Evolutionary conservation across 2,888 invertebrate species (phyloP).

Genomic region (Macrophya annulata): DNA sequence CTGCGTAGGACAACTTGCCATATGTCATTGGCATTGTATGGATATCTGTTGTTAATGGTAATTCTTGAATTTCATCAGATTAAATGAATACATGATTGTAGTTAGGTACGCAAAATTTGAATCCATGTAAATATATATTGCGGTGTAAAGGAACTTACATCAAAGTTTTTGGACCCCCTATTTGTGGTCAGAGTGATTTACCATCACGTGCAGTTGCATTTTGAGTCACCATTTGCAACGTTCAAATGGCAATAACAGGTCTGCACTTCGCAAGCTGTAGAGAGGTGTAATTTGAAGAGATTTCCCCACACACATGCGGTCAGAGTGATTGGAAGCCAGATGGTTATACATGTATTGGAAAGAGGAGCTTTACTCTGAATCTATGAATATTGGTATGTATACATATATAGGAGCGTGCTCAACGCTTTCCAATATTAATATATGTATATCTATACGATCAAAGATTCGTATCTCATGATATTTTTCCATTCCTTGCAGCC

Average conservation of each 20-base stretch:
- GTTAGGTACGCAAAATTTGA: background rate
- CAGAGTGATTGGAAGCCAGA: slow-evolving; percentile 36
- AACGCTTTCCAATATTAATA: slow-evolving; percentile 8
- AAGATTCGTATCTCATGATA: slow-evolving; percentile 32
- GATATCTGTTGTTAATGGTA: background rate
- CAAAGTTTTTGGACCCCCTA: background rate
- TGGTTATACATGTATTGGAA: background rate
- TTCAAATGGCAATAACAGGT: slow-evolving; percentile 37
- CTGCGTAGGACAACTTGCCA: too few species aligned
- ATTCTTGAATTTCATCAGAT: background rate
- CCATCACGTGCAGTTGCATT: slow-evolving; percentile 16
- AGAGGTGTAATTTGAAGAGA: slow-evolving; percentile 41
- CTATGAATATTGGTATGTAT: background rate
- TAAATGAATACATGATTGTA: background rate
- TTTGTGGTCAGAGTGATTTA: background rate
- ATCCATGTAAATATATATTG: background rate
- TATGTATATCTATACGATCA: slow-evolving; percentile 8
- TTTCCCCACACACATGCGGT: background rate
- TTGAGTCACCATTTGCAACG: slow-evolving; percentile 24
- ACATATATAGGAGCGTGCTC: background rate
- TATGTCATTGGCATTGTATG: background rate
- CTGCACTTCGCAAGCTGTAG: slow-evolving; percentile 5
- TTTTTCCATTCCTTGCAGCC: slow-evolving; percentile 34
- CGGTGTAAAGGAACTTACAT: background rate
- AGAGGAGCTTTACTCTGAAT: background rate